Base-by-base conservation (phyloP, 2,797 vertebrate species). In the Zonotrichia albicollis region DNA sequence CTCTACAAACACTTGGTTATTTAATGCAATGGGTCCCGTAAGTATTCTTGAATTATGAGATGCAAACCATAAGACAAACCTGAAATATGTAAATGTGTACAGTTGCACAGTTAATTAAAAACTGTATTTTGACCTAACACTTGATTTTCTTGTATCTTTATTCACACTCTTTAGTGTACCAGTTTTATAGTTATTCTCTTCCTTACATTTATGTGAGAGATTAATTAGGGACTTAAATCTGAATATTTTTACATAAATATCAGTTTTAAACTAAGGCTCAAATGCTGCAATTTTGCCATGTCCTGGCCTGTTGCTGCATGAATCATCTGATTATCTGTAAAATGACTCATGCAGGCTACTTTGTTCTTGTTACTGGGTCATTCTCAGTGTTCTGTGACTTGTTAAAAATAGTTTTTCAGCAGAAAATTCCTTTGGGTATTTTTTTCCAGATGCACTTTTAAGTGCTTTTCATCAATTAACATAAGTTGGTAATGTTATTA, bases 21-120 rank as follows among this genome's bases (percentile, higher is more conserved):
- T 78, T 97, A n/a, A 65, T 66, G n/a, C 94, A 94, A 0, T 90
- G 94, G 89, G 73, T 87, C 88, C 53, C 70, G 96, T 97, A 95
- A 97, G 93, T 90, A 79, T 92, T 79, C 32, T 64, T 78, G 50
- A 78, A 61, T 75, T 60, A 26, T 25, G 18, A 74, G 13, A 9
- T 30, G 17, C 64, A 70, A 94, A 36, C 29, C 3, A 0, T 74
- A 38, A 48, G 29, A 51, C 30, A 66, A 43, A 5, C 36, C 13
- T 67, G n/a, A 62, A 84, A 29, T 60, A 42, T 30, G 8, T 50
- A 27, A 76, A 29, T 58, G 17, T 25, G 9, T 54, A 16, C 29
- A 30, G 9, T 60, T 17, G 23, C 72, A 17, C 29, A 29, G 13
- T 68, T 75, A 83, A 42, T 61, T 62, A 21, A 32, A 26, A 89